Conservation (phyloP, 2,113 vertebrate species). For the Microcebus ravelobensis region DNA sequence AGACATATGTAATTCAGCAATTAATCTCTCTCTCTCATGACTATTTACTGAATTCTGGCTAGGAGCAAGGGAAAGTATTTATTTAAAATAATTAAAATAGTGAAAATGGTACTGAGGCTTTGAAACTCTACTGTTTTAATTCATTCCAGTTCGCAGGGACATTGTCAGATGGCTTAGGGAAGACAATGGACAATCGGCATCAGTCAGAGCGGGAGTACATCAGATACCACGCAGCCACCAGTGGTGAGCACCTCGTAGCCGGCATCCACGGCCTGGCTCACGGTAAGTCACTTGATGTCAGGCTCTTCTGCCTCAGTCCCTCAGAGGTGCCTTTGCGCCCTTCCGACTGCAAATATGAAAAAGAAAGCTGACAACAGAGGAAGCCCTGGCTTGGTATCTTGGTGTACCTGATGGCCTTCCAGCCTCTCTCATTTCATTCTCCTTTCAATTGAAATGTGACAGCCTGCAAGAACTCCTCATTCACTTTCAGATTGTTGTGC, state of each 20-base stretch:
- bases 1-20: neutral
- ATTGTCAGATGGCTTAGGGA: conserved; percentile 95
- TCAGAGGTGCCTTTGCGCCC: neutral
- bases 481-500: neutral
- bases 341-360: neutral
- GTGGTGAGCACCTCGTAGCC: conserved; percentile 96
- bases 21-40: neutral
- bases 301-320: neutral
- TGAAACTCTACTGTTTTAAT: conserved; percentile 11
- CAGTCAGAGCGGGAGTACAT: conserved; percentile 97
- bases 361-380: neutral
- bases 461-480: neutral
- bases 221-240: conserved; percentile 96
- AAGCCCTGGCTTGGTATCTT: neutral
- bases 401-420: neutral
- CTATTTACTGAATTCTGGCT: neutral
- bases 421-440: neutral
- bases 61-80: neutral
- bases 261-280: conserved; percentile 98
- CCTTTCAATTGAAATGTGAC: neutral
- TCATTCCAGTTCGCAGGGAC: conserved; percentile 94
- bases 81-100: conserved; percentile 24
- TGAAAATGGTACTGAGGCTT: neutral
- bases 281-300: conserved; percentile 84
- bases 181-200: conserved; percentile 98